These are phyloP conservation scores for Zaprionus lineosus DNA, from an alignment of 2,888 invertebrate genomes.

Conservation along the genomic window DNA sequence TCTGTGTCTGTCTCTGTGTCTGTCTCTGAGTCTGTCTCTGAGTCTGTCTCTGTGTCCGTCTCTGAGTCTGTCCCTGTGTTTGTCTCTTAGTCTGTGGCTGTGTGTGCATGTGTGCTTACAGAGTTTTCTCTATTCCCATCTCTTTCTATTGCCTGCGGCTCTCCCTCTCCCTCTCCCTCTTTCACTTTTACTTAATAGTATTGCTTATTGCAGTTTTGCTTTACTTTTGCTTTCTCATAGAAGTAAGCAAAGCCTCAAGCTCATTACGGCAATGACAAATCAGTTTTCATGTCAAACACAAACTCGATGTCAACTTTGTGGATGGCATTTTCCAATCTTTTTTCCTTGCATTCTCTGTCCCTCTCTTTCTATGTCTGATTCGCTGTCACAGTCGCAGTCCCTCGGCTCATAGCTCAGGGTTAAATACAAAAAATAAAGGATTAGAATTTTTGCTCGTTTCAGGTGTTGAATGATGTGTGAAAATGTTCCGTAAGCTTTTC, in stretches of 20 bases:
- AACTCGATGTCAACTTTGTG: constrained; percentile 65
- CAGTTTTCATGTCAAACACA: constrained; percentile 75
- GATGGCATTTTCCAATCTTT: constrained; percentile 74
- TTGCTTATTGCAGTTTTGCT: constrained; percentile 71
- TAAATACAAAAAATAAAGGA: too few species aligned
- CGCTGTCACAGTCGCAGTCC: constrained; percentile 15
- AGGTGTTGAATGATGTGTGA: too few species aligned
- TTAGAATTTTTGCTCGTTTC: too few species aligned
- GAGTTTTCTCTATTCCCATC: not conserved
- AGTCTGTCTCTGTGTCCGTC: constrained; percentile 2
- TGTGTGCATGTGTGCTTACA: constrained; percentile 2
- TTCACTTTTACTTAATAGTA: constrained; percentile 67
- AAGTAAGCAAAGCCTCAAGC: constrained; percentile 59
- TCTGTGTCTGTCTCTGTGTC: not conserved
- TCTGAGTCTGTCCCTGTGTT: constrained; percentile 3
- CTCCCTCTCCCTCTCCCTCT: constrained; percentile 9
- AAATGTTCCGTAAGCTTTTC: too few species aligned
- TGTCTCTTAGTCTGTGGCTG: constrained; percentile 4
- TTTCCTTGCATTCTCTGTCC: not conserved
- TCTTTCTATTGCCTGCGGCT: not conserved
- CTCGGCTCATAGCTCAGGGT: not conserved
- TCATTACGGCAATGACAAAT: constrained; percentile 75
- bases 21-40: constrained; percentile 4
- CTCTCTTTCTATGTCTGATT: not conserved
- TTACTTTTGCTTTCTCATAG: constrained; percentile 69